These are phyloP conservation scores for Oryzias javanicus DNA, from an alignment of 2,113 vertebrate genomes.

Conservation along the genomic window DNA sequence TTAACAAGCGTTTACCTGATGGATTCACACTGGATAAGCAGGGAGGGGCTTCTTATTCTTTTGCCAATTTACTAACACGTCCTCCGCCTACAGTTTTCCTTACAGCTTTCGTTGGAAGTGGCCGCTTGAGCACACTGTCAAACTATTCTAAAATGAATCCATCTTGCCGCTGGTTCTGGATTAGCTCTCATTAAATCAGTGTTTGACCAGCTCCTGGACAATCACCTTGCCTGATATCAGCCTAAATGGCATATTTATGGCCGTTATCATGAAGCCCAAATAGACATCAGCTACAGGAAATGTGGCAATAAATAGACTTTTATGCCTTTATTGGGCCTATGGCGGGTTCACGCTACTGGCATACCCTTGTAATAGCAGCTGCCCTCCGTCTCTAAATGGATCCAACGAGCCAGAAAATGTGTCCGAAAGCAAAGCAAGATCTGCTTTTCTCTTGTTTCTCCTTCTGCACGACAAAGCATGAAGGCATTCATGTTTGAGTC, in stretches of 20 bases:
- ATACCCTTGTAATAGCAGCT: conserved; percentile 25
- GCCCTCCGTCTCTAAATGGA: conserved; percentile 39
- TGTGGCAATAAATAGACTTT: conserved; percentile 28
- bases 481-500: conserved; percentile 13
- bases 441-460: conserved; percentile 27
- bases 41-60: no score
- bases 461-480: conserved; percentile 6
- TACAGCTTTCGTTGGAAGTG: no score
- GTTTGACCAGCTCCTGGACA: background rate
- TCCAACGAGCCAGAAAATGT: conserved; percentile 54
- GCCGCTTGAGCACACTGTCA: no score
- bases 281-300: conserved; percentile 13
- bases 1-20: no score
- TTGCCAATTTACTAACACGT: no score
- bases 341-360: conserved; percentile 21
- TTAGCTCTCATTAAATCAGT: background rate
- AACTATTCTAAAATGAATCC: no score
- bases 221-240: background rate
- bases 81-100: no score
- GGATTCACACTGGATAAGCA: no score
- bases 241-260: background rate
- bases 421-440: conserved; percentile 36
- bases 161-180: no score
- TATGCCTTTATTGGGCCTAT: conserved; percentile 36
- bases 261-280: conserved; percentile 3